Evolutionary conservation across 2,797 vertebrate genomes (phyloP).

Genomic region (Otolemur crassicaudatus): DNA sequence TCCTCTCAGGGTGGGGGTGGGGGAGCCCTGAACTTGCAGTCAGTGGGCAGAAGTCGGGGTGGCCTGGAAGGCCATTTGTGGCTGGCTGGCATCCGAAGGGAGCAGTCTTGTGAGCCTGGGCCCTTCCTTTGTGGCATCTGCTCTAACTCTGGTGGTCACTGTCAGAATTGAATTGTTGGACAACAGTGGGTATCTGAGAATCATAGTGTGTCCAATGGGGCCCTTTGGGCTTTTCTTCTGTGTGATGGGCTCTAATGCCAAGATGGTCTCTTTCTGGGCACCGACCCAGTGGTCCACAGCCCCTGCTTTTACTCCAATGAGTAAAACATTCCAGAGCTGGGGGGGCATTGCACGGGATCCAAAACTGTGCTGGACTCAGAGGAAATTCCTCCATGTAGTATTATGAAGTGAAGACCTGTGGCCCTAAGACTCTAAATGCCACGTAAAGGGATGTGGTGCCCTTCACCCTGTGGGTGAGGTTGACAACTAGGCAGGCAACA

Average conservation of each 20-base stretch:
- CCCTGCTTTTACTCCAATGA: not conserved
- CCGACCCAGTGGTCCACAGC: too few species aligned
- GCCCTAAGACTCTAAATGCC: not conserved
- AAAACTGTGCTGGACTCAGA: not conserved
- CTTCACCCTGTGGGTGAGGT: not conserved
- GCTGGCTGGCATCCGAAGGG: not conserved
- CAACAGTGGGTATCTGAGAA: not conserved
- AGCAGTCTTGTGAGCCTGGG: not conserved
- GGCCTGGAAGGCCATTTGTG: not conserved
- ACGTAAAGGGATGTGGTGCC: fast-evolving
- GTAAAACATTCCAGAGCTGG: not conserved
- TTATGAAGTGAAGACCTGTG: not conserved
- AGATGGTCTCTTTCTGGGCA: not conserved
- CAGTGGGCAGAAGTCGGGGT: not conserved
- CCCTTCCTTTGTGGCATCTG: not conserved
- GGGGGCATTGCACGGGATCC: fast-evolving
- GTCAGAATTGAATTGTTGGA: not conserved
- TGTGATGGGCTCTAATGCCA: not conserved
- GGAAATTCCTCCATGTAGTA: not conserved
- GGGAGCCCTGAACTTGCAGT: not conserved
- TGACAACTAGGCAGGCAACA: not conserved
- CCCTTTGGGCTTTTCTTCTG: not conserved
- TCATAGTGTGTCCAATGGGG: not conserved
- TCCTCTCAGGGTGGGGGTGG: not conserved
- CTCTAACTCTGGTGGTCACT: too few species aligned